phyloP scores from a whole-genome alignment of 2,888 invertebrate genomes.

The Rhorus exstirpatorius region DNA sequence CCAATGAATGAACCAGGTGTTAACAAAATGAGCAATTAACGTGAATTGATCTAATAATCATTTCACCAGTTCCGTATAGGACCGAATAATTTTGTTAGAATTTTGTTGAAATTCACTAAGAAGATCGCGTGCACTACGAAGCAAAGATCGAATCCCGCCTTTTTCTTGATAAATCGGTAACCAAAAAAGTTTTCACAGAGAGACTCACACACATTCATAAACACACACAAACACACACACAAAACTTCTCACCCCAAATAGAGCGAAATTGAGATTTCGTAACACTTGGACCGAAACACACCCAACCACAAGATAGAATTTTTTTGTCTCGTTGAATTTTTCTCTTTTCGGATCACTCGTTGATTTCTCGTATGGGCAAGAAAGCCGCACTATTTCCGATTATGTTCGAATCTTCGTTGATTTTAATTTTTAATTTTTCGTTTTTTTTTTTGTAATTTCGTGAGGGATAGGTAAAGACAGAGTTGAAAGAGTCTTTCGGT shows the following conservation, averaged over 20 bases:
- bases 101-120: neutral
- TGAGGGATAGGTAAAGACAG: slow-evolving; percentile 46
- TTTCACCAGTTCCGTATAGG: neutral
- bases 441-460: slow-evolving; percentile 31
- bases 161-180: slow-evolving; percentile 22
- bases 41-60: neutral
- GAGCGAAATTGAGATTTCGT: slow-evolving; percentile 28
- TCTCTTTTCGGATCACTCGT: neutral
- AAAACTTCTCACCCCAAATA: slow-evolving; percentile 8
- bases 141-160: slow-evolving; percentile 14
- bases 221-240: slow-evolving; percentile 22
- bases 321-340: neutral
- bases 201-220: slow-evolving; percentile 16
- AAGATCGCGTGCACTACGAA: neutral
- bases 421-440: slow-evolving; percentile 20
- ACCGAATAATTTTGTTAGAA: neutral
- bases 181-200: neutral
- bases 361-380: neutral
- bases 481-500: slow-evolving; percentile 61
- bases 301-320: slow-evolving; percentile 1
- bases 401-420: neutral
- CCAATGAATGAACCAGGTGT: slow-evolving; percentile 15
- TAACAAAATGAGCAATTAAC: slow-evolving; percentile 5
- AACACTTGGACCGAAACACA: slow-evolving; percentile 20
- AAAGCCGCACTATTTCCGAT: slow-evolving; percentile 1